phyloP scores from a whole-genome alignment of 2,797 vertebrate species.

The Discoglossus pictus region DNA sequence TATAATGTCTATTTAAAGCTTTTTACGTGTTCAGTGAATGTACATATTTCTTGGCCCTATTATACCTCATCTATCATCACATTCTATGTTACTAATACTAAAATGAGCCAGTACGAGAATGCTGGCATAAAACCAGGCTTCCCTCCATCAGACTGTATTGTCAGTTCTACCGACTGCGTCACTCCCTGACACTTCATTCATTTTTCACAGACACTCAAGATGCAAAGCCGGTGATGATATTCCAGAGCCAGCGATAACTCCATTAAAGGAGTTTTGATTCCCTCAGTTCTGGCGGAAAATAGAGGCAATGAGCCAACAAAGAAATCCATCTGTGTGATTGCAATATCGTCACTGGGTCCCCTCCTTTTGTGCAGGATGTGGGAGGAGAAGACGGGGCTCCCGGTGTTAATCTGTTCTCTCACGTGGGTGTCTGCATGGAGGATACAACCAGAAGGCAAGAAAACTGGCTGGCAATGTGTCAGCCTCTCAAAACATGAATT shows the following conservation, averaged over 20 bases:
- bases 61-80: too few species aligned
- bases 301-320: constrained; percentile 29
- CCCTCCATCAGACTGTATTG: too few species aligned
- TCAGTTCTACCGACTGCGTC: too few species aligned
- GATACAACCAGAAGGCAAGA: constrained; percentile 47
- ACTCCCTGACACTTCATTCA: constrained; percentile 43
- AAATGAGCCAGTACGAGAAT: too few species aligned
- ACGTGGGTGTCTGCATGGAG: constrained; percentile 45
- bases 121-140: too few species aligned
- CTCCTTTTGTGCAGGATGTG: constrained; percentile 34
- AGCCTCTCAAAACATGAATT: constrained; percentile 20
- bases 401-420: constrained; percentile 47
- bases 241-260: constrained; percentile 25
- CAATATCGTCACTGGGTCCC: constrained; percentile 44
- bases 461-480: constrained; percentile 38
- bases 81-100: too few species aligned
- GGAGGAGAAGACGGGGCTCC: constrained; percentile 45
- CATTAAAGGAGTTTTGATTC: constrained; percentile 42
- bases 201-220: constrained; percentile 28
- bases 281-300: constrained; percentile 13
- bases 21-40: too few species aligned
- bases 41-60: too few species aligned
- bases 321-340: constrained; percentile 44
- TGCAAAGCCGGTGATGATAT: background rate
- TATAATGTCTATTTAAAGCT: too few species aligned